Evolutionary conservation across 2,888 invertebrate species (phyloP), one percentile per base, ranked within the genome.

Genomic region (Perizoma affinitatum): DNA sequence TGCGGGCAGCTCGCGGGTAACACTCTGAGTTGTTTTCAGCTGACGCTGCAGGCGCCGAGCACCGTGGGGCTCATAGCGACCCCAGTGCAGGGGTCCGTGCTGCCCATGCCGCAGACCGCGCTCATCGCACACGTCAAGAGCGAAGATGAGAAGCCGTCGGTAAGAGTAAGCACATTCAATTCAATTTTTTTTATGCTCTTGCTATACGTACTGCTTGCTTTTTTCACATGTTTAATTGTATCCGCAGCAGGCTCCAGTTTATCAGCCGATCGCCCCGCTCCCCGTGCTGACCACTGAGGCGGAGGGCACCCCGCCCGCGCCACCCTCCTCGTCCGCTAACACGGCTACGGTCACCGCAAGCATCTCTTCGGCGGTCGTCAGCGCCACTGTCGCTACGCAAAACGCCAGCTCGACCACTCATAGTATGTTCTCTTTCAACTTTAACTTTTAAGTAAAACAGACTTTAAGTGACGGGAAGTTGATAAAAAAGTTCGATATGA

Each of bases 131-230:
- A 87, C 54, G 76, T 84, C 64, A 89, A 90, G 71, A 73, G 58
- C 5, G 89, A 88, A 8, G 88, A 88, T 0, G 88, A 87, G 3
- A 89, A 89, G 10, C 51, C 75, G 8, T 71, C 77, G 57, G 78
- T 78, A 60, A 60, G 65, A 53, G 53, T 46, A 9, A 10, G 3
- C n/a, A n/a, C n/a, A n/a, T 5, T 42, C n/a, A n/a, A n/a, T n/a
- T n/a, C n/a, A n/a, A n/a, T 6, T 38, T 38, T 38, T 5, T 38
- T 7, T 8, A 7, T 38, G 3, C 38, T 38, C 38, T 5, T 38
- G 6, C 8, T 38, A 38, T 5, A 38, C 38, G 3, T 1, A 3
- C 22, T 22, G 22, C 22, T 2, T 22, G 38, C 6, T 36, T 6
- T 38, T 38, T 38, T 38, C 7, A 38, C 7, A 38, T 38, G 5